Base-by-base conservation (phyloP, 2,797 vertebrate species). In the Clarias laeviceps region DNA sequence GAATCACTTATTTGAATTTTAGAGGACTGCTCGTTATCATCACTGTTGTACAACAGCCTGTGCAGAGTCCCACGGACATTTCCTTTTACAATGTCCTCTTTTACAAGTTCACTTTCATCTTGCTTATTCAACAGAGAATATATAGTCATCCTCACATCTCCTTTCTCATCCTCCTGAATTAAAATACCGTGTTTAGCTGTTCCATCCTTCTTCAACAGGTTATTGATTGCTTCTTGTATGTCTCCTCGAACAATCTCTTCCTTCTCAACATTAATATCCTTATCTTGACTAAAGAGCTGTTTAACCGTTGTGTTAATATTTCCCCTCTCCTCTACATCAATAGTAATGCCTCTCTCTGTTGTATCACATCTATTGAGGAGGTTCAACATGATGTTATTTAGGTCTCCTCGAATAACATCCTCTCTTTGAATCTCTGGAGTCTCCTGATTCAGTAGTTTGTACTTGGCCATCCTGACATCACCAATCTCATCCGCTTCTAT, bases 391-490 rank as follows among this genome's bases (percentile, higher is more conserved):
- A 99, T 98, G 89, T 93, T 97, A 91, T 91, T 96, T 73, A 99
- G 92, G 90, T 99, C 96, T 9, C 94, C 97, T 76, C 91, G 94
- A 87, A 99, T 94, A 22, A 97, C 91, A 84, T 97, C 97, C 90
- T 98, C 96, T 87, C 92, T 97, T 87, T 99, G 97, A 87, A 98
- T 96, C 86, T 97, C 90, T 12, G 97, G 97, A 68, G 92, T 90
- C 17, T 96, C 93, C 89, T 96, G 96, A 89, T 96, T 98, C 95
- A 97, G 94, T 62, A 99, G 95, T 80, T 96, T 96, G 82, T 96
- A 99, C 92, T 98, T 99, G 1, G 97, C 96, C 97, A 99, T 98
- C 37, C 96, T 94, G 9, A 99, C 93, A 69, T 99, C 96, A 0
- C 97, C 97, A 5, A 98, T 95, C 93, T 99, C 97, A 91, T 97